phyloP scores from a whole-genome alignment of 2,888 invertebrate species.

The Chouioia cunea region DNA sequence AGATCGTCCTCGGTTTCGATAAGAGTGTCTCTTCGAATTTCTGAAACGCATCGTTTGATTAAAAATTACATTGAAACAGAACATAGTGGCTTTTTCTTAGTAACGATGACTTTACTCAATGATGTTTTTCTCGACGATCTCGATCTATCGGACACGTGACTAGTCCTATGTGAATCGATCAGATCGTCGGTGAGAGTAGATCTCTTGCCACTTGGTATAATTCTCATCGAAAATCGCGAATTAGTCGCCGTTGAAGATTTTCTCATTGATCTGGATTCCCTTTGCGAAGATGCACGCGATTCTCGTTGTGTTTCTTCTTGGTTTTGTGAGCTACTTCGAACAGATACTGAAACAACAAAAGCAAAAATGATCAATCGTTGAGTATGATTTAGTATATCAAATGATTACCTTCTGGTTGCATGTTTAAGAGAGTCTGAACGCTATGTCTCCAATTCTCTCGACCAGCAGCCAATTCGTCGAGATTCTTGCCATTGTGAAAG shows the following conservation, averaged over 20 bases:
- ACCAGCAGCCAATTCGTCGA: conserved; percentile 68
- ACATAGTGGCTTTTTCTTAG: not conserved
- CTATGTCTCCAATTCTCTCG: conserved; percentile 73
- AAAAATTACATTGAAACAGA: not conserved
- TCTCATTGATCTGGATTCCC: not conserved
- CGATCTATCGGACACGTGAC: conserved; percentile 13
- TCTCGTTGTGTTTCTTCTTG: conserved; percentile 20
- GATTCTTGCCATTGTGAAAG: conserved; percentile 67
- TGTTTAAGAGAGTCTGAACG: conserved; percentile 71
- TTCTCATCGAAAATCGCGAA: conserved; percentile 37
- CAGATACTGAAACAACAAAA: conserved; percentile 12
- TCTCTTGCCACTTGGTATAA: conserved; percentile 37
- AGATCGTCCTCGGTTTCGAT: conserved; percentile 45
- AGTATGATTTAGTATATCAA: not conserved
- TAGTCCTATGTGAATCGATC: conserved; percentile 14
- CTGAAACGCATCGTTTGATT: conserved; percentile 40
- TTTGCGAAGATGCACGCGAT: conserved; percentile 3
- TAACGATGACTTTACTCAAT: conserved; percentile 16
- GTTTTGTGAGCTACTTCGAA: not conserved
- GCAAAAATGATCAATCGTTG: not conserved
- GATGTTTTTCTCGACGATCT: conserved; percentile 31
- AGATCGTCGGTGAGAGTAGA: conserved; percentile 42
- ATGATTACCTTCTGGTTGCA: conserved; percentile 70
- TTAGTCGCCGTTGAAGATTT: too few relatives aligned
- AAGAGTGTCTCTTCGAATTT: conserved; percentile 26